Conservation (phyloP, 2,113 vertebrate species). For the Blennius ocellaris region DNA sequence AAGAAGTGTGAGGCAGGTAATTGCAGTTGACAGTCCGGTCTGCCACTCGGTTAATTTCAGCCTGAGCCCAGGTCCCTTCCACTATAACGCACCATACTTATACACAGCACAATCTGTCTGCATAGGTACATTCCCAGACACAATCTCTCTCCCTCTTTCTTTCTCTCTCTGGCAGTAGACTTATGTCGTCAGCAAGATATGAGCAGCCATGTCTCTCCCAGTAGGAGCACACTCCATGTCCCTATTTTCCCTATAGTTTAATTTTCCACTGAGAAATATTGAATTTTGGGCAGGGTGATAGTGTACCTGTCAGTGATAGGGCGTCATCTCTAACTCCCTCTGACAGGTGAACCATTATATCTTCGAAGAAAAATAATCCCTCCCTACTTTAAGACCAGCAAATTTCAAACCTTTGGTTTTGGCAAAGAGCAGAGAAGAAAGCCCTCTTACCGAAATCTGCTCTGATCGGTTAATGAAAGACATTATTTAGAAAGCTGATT, state of each 20-base stretch:
- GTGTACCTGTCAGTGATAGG: slow-evolving; percentile 81
- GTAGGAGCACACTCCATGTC: slow-evolving; percentile 64
- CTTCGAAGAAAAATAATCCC: slow-evolving; percentile 78
- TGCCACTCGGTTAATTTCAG: slow-evolving; percentile 95
- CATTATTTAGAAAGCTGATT: slow-evolving; percentile 74
- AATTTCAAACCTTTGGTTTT: slow-evolving; percentile 66
- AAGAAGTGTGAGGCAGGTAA: slow-evolving; percentile 88
- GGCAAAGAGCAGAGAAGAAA: slow-evolving; percentile 58
- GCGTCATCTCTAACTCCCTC: slow-evolving; percentile 79
- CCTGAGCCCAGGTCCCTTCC: slow-evolving; percentile 89
- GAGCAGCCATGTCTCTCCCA: slow-evolving; percentile 65
- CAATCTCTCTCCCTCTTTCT: slow-evolving; percentile 86
- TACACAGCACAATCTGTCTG: slow-evolving; percentile 88
- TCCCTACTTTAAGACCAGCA: slow-evolving; percentile 72
- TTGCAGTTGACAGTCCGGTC: slow-evolving; percentile 90
- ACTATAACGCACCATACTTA: slow-evolving; percentile 77
- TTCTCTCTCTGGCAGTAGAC: slow-evolving; percentile 71
- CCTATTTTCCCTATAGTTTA: slow-evolving; percentile 80
- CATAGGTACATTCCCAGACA: slow-evolving; percentile 88
- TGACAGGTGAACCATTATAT: slow-evolving; percentile 82
- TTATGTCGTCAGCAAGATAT: slow-evolving; percentile 77
- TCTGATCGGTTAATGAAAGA: slow-evolving; percentile 77
- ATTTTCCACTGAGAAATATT: slow-evolving; percentile 74
- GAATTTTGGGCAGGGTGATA: slow-evolving; percentile 74
- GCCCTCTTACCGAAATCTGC: slow-evolving; percentile 80